Base-by-base conservation (phyloP, 2,797 vertebrate species). In the Pipistrellus pygmaeus region DNA sequence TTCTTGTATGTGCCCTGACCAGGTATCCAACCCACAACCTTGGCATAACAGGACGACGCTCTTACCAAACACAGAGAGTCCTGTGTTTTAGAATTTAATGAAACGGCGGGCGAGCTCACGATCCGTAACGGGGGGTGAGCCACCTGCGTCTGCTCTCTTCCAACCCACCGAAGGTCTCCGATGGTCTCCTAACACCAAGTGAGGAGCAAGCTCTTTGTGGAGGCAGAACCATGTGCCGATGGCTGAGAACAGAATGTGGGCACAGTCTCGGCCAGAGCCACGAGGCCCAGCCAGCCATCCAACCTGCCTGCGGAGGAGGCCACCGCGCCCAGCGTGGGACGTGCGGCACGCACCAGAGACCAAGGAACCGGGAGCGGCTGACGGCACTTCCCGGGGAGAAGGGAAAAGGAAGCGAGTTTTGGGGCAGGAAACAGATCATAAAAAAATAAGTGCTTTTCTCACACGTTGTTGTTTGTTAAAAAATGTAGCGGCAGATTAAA, bases 401-500 rank as follows among this genome's bases (percentile, higher is more conserved):
- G 60, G 30, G 78, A 64, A 46, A 48, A 88, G 87, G 5, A 0
- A 94, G 86, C 85, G 60, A 0, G 0, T 71, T 14, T 44, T n/a
- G 62, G 83, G 89, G 90, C 71, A 82, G 84, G 92, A 82, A 97
- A 95, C 6, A 93, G 73, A 97, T 96, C 95, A 95, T 68, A 93
- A 97, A 95, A 92, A 92, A 95, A 96, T 88, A 97, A 96, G 96
- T 0, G 53, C 94, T 80, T 81, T 86, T 35, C 96, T 48, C 93
- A 89, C 0, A 11, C 83, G 64, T 46, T 41, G 91, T 38, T 96
- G 86, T 92, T 81, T 91, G 93, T 48, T 95, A 82, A 57, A 95
- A 90, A 96, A 92, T 75, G 1, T 78, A 98, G 91, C 76, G 95
- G 97, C 84, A 98, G 97, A 98, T 98, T 98, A 98, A 97, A 98